These are phyloP conservation scores for Centropus bengalensis DNA, from an alignment of 2,113 vertebrate species.

Conservation along the genomic window DNA sequence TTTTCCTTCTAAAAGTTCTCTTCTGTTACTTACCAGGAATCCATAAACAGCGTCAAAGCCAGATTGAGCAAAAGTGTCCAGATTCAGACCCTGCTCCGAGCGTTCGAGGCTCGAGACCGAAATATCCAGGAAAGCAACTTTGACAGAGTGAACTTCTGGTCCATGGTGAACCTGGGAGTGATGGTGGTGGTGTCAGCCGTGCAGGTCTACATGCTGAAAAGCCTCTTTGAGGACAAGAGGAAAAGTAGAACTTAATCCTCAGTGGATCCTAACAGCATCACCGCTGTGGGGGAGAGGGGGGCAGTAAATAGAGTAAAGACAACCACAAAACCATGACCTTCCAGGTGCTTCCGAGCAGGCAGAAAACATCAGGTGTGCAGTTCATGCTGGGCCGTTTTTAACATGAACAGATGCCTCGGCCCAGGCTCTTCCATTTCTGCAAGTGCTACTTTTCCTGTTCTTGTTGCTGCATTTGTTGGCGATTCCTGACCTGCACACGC, in stretches of 20 bases:
- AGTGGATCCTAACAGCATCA: background rate
- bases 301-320: constrained; percentile 32
- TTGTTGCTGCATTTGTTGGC: constrained; percentile 4
- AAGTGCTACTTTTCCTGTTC: constrained; percentile 33
- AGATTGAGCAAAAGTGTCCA: constrained; percentile 93
- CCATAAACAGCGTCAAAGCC: constrained; percentile 93
- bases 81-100: constrained; percentile 91
- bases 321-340: background rate
- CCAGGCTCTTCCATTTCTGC: constrained; percentile 1
- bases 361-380: background rate
- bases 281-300: background rate
- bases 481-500: background rate
- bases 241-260: constrained; percentile 87
- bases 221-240: constrained; percentile 92
- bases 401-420: constrained; percentile 1
- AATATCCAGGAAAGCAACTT: constrained; percentile 97
- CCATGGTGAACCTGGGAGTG: constrained; percentile 84
- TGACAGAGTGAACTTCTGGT: constrained; percentile 95
- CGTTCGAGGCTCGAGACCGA: constrained; percentile 95
- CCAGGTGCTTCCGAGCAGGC: constrained; percentile 33
- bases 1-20: constrained; percentile 20
- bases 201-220: constrained; percentile 94
- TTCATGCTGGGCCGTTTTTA: background rate
- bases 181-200: constrained; percentile 90
- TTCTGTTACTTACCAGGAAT: constrained; percentile 83